Base-by-base conservation (phyloP, 1,140 invertebrate species). In the Gryon sp. region DNA sequence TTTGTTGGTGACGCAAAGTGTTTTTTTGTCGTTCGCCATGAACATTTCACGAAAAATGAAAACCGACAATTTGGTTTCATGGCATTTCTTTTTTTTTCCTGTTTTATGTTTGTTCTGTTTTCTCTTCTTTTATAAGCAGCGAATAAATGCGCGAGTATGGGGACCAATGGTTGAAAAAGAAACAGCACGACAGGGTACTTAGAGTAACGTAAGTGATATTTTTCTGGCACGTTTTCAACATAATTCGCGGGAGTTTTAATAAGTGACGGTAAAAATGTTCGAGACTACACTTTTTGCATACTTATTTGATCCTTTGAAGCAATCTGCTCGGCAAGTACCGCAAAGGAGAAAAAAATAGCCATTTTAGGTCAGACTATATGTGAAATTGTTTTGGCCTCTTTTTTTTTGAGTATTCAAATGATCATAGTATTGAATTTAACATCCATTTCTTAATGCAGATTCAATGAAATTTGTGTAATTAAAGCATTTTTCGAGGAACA, bases 241-340 rank as follows among this genome's bases (percentile, higher is more conserved):
- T 62, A 15, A 48, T 38, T 48, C 40, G 11, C 12, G 30, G 2
- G 32, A 38, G 8, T 40, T 63, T 63, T 63, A 63, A 63, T 63
- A 63, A 63, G 28, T 41, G 16, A 4, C 26, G 2, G 53, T 34
- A 45, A 60, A 26, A 60, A 60, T 34, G 26, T 36, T 36, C 7
- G 9, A 12, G 16, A 9, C 11, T 1, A 19, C 53, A 24, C 41
- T 24, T 40, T 63, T 50, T 50, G 34, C 45, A 1, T 50, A 63
- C 34, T 41, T 63, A 50, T 50, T 63, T 50, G 22, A 63, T 40
- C 30, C n/a, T 40, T 15, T 40, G 22, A 50, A 63, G 32, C 11
- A 50, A 63, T 50, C 32, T 50, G 3, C 41, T 16, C 19, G 18
- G 12, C 26, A 45, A 26, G 15, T 11, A 32, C 50, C 32, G 34